Conservation (phyloP, 2,888 invertebrate species). For the Limnephilus marmoratus region DNA sequence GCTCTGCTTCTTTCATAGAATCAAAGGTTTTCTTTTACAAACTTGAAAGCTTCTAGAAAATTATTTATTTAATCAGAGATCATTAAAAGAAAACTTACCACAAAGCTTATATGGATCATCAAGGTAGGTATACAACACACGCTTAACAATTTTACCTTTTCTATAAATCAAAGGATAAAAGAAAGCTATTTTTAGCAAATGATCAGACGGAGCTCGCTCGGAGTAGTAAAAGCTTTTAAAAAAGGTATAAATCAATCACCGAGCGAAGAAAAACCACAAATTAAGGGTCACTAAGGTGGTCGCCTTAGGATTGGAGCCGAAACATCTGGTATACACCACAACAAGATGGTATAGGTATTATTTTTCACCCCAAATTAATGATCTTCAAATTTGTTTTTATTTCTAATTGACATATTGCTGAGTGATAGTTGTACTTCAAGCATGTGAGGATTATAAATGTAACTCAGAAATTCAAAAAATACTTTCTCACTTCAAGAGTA, state of each 20-base stretch:
- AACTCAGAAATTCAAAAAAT: not conserved
- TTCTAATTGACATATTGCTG: not conserved
- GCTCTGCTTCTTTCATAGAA: not conserved
- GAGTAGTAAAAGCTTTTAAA: conserved; percentile 39
- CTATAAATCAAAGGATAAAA: conserved; percentile 40
- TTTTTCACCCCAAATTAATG: not conserved
- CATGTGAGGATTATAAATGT: not conserved
- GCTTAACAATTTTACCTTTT: not conserved
- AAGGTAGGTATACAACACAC: not conserved
- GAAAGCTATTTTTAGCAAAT: conserved; percentile 20
- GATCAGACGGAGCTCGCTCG: not conserved
- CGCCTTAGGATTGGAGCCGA: not conserved
- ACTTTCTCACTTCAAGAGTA: not conserved
- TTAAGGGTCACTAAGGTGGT: conserved; percentile 38
- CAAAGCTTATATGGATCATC: not conserved
- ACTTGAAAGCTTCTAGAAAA: not conserved
- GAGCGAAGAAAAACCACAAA: conserved; percentile 19
- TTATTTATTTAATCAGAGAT: not conserved
- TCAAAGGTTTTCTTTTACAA: not conserved
- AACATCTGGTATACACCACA: conserved; percentile 14
- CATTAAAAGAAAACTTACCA: conserved; percentile 10
- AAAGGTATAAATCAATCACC: conserved; percentile 37
- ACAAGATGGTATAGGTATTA: not conserved
- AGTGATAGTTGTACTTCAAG: not conserved
- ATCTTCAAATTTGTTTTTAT: not conserved